Base-by-base conservation (phyloP, 2,113 vertebrate genomes). In the Turdus rufiventris region DNA sequence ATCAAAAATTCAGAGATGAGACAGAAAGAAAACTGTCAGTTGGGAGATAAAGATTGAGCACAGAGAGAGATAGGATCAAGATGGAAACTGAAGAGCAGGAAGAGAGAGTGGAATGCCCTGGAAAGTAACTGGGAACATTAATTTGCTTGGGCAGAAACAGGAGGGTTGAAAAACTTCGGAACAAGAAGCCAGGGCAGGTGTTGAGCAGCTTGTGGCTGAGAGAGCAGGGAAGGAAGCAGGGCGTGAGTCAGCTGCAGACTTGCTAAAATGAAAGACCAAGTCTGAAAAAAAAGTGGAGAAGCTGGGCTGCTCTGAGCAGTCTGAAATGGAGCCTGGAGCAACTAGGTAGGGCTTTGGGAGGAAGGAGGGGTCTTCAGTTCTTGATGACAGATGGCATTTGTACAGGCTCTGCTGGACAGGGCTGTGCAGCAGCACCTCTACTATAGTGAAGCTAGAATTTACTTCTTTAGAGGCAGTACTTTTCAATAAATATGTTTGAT, bases 41-140 rank as follows among this genome's bases (percentile, higher is more conserved):
- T 91, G 50, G 23, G 73, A 71, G 51, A 91, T 93, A 77, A 96
- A 91, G 95, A 93, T 91, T 84, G 90, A 91, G 25, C 23, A 58
- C 56, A 83, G 72, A 18, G 26, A 53, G 48, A 67, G 58, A 45
- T 57, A 33, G 67, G 36, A 72, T 91, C 60, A 78, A 89, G 72
- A 84, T 58, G 28, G 42, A 73, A 83, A 89, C 73, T 63, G 76
- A 83, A 73, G 51, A 74, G 38, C 50, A 70, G 34, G 29, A 91
- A 61, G 43, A 50, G 57, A 56, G 76, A 65, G 36, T 73, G 50
- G 47, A n/a, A 25, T 91, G 56, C 38, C 31, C 18, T 66, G 42
- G 31, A 58, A 80, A 50, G 51, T 53, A 91, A 70, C 60, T 45
- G 33, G 60, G 58, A 73, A 43, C 34, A 31, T 66, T 53, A 31